phyloP scores from a whole-genome alignment of 2,888 invertebrate species.

The Conus canariensis region DNA sequence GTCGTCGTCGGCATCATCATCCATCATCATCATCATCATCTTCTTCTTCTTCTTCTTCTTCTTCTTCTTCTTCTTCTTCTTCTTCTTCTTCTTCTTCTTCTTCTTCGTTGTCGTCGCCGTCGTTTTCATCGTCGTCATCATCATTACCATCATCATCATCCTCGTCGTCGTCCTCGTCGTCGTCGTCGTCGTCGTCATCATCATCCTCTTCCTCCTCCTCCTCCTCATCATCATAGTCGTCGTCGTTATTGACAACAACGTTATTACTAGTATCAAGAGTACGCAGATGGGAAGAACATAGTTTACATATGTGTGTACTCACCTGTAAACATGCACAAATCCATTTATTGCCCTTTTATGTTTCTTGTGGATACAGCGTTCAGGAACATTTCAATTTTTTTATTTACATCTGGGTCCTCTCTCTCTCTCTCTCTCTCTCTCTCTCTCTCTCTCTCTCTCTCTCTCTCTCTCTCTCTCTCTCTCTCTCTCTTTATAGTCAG shows the following conservation, averaged over 20 bases:
- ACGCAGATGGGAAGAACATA: too few species aligned
- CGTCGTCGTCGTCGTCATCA: not conserved
- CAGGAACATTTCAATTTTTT: too few species aligned
- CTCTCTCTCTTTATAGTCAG: not conserved
- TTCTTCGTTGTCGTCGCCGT: not conserved
- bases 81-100: not conserved
- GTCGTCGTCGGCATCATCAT: conserved; percentile 9
- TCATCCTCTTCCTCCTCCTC: conserved; percentile 25
- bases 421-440: too few species aligned
- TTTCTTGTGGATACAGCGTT: too few species aligned
- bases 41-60: not conserved
- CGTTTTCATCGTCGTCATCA: conserved; percentile 7
- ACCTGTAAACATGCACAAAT: too few species aligned
- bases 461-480: conserved; percentile 17
- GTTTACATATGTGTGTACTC: too few species aligned
- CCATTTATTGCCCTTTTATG: too few species aligned
- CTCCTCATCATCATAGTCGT: not conserved
- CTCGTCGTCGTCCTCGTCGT: not conserved
- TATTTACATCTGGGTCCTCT: too few species aligned
- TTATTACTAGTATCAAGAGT: too few species aligned
- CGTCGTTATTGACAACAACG: not conserved
- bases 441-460: too few species aligned
- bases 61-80: not conserved
- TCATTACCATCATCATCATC: conserved; percentile 8
- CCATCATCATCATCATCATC: not conserved